Percentiles rank a stretch among this genome's conserved stretches.
Evolutionary conservation across 2,888 invertebrate genomes (phyloP).

Genomic region (Escarpia spicata): DNA sequence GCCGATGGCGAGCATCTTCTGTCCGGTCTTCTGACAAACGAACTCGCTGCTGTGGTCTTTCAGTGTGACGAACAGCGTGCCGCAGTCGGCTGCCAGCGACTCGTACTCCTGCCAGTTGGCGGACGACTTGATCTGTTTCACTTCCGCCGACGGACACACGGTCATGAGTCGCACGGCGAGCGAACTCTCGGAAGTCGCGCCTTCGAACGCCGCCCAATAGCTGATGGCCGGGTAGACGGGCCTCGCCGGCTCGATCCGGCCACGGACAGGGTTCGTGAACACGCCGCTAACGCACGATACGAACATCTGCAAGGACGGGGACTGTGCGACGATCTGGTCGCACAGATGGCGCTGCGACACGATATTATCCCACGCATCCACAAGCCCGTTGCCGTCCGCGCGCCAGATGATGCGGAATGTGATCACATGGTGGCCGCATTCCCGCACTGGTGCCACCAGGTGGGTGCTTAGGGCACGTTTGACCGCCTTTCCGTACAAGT

Average conservation of each 20-base stretch:
- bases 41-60: conserved; percentile 73
- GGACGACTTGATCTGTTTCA: not conserved
- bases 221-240: conserved; percentile 61
- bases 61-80: conserved; percentile 71
- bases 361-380: conserved; percentile 82
- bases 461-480: not conserved
- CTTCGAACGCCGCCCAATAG: conserved; percentile 71
- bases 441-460: not conserved
- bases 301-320: conserved; percentile 72
- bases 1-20: not conserved
- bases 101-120: not conserved
- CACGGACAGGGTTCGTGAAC: not conserved
- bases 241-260: not conserved
- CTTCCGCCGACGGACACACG: conserved; percentile 43
- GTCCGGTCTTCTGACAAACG: conserved; percentile 46
- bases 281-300: conserved; percentile 73
- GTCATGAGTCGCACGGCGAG: conserved; percentile 72
- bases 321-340: conserved; percentile 82
- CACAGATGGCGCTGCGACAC: conserved; percentile 86
- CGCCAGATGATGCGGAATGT: conserved; percentile 4
- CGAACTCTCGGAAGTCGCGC: conserved; percentile 66
- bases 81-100: not conserved
- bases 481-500: conserved; percentile 13
- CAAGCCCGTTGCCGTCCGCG: conserved; percentile 70
- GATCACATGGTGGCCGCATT: not conserved